Evolutionary conservation across 53 echinoderm and acorn worm species (phyloP), one percentile per base, ranked within the genome.

Genomic region (Echinometra lucunter): DNA sequence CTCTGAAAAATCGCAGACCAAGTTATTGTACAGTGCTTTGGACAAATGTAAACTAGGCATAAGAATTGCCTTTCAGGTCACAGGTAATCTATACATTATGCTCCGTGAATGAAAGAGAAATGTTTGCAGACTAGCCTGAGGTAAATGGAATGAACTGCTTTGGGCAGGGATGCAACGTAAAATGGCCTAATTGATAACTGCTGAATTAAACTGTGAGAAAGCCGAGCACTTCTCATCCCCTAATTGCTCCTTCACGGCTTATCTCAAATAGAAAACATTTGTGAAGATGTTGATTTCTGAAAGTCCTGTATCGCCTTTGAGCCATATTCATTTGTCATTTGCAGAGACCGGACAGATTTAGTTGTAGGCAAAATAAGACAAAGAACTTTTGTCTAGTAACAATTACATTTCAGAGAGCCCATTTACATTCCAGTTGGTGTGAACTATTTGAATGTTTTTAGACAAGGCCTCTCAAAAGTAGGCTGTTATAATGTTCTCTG

Each of bases 221-320:
- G 30, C n/a, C 30, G 32, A 88, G 88, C 35, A 56, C 53, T 32
- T 55, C 49, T 56, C n/a, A n/a, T 5, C 28, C 28, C 21, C 56
- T 88, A 88, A 88, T 88, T 55, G 88, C 88, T 88, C 88, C 49
- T 49, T 53, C 35, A 53, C 28, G 49, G n/a, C 53, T 30, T 55
- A 30, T n/a, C 16, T 49, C 88, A 88, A 88, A 88, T 53, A 88
- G 88, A 88, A 88, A 88, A 34, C 88, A 88, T 47, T 88, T 88
- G 88, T 88, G 88, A 9, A 56, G 49, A 55, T 88, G 56, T 88
- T 88, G 2, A 56, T 78, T 72, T 32, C 2, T 30, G 35, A 6
- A 16, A 72, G 75, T 18, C 40, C 19, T 17, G 3, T 75, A 5
- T 40, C 40, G 40, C 75, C 75, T 74, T 74, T 75, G 18, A 37